These are phyloP conservation scores for Gadopsis marmoratus DNA, from an alignment of 2,797 vertebrate genomes.

Conservation along the genomic window DNA sequence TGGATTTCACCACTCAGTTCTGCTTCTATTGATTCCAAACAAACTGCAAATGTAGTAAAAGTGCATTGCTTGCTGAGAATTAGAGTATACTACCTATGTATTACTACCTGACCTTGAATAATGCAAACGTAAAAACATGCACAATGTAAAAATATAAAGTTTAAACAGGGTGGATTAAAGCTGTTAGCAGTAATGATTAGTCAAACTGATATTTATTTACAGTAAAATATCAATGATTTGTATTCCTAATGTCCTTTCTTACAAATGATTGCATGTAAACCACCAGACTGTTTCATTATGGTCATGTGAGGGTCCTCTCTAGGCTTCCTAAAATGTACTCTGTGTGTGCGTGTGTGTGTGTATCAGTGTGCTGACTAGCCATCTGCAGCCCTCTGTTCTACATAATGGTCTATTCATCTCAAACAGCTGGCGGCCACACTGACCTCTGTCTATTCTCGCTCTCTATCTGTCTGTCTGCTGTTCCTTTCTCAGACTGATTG, in stretches of 20 bases:
- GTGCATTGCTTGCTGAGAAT: neutral
- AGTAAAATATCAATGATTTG: neutral
- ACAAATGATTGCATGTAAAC: neutral
- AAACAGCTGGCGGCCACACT: slow-evolving; percentile 74
- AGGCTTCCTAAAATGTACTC: slow-evolving; percentile 19
- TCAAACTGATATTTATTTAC: neutral
- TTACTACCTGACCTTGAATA: neutral
- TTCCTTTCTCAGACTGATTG: slow-evolving; percentile 24
- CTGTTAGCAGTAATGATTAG: neutral
- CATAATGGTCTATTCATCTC: slow-evolving; percentile 74
- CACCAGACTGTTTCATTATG: neutral
- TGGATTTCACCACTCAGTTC: neutral
- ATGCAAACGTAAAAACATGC: neutral
- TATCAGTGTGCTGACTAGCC: slow-evolving; percentile 68
- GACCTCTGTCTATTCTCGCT: slow-evolving; percentile 61
- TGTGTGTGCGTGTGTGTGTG: slow-evolving; percentile 5
- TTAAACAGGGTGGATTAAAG: neutral
- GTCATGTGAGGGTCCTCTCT: slow-evolving; percentile 38
- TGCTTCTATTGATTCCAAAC: neutral
- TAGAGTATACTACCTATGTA: neutral
- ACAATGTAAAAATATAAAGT: neutral
- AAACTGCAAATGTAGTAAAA: neutral
- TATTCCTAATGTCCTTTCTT: neutral
- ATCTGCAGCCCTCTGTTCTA: slow-evolving; percentile 69
- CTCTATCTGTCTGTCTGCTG: slow-evolving; percentile 42